Percentiles rank a stretch among this genome's conserved stretches.
Conservation (phyloP, 53 echinoderm and acorn worm species). For the Crossaster papposus region DNA sequence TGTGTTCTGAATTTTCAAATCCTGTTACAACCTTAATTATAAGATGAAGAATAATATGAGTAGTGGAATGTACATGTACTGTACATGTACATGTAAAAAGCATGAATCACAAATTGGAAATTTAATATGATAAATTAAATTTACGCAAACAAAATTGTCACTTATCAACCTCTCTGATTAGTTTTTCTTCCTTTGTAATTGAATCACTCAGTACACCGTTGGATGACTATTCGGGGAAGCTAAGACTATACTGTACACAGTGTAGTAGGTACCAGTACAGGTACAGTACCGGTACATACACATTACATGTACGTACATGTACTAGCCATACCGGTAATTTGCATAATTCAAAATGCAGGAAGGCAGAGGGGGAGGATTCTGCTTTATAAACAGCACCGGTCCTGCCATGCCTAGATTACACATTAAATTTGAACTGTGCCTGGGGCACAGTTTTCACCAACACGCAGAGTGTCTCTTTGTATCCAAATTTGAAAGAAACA, state of each 20-base stretch:
- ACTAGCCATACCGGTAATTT: conserved; percentile 1
- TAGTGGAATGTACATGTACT: too few relatives aligned
- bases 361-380: neutral
- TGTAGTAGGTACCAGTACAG: too few relatives aligned
- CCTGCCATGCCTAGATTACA: conserved; percentile 5
- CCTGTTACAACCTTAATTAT: too few relatives aligned
- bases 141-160: too few relatives aligned
- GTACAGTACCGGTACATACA: too few relatives aligned
- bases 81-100: too few relatives aligned
- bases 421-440: conserved; percentile 24
- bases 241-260: too few relatives aligned
- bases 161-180: neutral
- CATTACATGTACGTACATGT: too few relatives aligned
- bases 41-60: too few relatives aligned
- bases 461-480: neutral
- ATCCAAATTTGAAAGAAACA: conserved; percentile 27
- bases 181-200: neutral
- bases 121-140: too few relatives aligned
- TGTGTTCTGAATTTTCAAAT: too few relatives aligned
- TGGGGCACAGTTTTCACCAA: neutral
- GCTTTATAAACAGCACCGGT: neutral
- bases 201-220: neutral
- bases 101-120: too few relatives aligned
- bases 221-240: conserved; percentile 7
- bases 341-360: conserved; percentile 28